Evolutionary conservation across 2,113 vertebrate genomes (phyloP), one percentile per base, ranked within the genome.

Genomic region (Dolichotis patagonum): DNA sequence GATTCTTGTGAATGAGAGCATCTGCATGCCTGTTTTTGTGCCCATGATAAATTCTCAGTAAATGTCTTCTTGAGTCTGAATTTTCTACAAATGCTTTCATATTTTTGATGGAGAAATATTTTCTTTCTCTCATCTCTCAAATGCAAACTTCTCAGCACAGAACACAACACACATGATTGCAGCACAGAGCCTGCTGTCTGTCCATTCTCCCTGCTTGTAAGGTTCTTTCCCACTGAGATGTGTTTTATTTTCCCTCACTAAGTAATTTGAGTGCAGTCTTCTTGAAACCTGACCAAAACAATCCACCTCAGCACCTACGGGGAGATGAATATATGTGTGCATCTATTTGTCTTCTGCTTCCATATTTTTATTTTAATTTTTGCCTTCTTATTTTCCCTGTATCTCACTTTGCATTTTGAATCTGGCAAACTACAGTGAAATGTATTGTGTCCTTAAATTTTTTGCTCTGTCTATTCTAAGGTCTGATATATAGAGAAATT

Each of bases 301-400:
- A 22, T 38, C 41, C 2, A 87, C n/a, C 38, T 73, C 0, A 11
- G 63, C 32, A 62, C 9, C 52, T 38, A 41, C 0, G 11, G 14
- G 30, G 62, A 85, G 16, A 12, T 65, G 24, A 43, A 71, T 75
- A 35, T 20, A 28, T 78, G 10, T 56, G 2, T 52, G 3, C 19
- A 14, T 89, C 32, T 75, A 0, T 86, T 63, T 93, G 14, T 73
- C 35, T 62, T 83, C 26, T 41, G 4, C 71, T 28, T 81, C 32
- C 28, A 38, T 94, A 73, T 95, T 90, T 91, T n/a, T 32, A 88
- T 38, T 90, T 81, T 32, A 41, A 82, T 19, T 62, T 17, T 60
- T 90, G 67, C 16, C 0, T 91, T 5, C 85, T 52, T 60, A 43
- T n/a, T 54, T 60, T 19, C 2, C 52, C 28, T 60, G 17, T 35